Conservation (phyloP, 2,888 invertebrate species). For the Lepidochitona cinerea region DNA sequence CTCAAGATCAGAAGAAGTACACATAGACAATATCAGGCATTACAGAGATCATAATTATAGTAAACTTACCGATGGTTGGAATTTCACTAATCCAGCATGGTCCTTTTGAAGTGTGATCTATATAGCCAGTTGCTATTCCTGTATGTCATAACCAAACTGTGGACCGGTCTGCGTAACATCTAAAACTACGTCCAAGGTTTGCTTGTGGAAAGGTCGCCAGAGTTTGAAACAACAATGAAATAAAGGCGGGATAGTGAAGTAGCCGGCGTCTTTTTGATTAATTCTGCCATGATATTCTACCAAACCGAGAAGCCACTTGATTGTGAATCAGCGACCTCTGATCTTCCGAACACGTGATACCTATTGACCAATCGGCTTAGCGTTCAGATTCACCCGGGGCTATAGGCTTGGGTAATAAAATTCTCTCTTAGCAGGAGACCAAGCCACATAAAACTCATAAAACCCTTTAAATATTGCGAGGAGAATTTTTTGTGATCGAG, state of each 20-base stretch:
- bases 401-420: neutral
- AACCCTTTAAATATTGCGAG: neutral
- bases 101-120: no score
- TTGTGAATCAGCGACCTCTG: neutral
- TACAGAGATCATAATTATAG: no score
- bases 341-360: neutral
- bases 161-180: no score
- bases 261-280: conserved; percentile 5
- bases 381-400: neutral
- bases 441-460: neutral
- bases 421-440: neutral
- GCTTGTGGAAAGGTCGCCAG: no score
- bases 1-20: no score
- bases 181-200: no score
- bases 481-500: neutral
- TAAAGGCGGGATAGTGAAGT: neutral
- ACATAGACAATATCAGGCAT: no score
- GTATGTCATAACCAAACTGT: no score
- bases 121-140: no score
- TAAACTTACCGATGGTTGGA: no score
- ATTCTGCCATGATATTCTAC: neutral
- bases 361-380: neutral
- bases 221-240: neutral
- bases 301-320: neutral
- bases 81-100: no score